phyloP scores from a whole-genome alignment of 2,888 invertebrate genomes.

The Caenorhabditis sp. region DNA sequence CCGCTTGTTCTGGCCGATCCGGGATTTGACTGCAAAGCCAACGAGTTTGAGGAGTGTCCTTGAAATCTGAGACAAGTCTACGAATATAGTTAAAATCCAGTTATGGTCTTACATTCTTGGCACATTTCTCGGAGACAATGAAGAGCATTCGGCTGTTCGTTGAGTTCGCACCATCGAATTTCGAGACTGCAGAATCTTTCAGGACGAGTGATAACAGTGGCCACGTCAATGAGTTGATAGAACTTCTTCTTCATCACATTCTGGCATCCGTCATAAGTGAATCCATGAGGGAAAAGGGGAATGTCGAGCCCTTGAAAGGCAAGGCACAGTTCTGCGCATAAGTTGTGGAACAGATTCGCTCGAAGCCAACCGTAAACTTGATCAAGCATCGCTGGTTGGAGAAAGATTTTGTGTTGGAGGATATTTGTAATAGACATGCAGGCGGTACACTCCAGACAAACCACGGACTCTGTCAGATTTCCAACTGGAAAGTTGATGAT shows the following conservation, averaged over 20 bases:
- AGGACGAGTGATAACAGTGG: constrained; percentile 64
- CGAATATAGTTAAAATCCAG: neutral
- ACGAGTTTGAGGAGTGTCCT: constrained; percentile 63
- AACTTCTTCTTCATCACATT: constrained; percentile 57
- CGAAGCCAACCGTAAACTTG: constrained; percentile 54
- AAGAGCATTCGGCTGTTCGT: constrained; percentile 73
- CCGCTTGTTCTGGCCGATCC: constrained; percentile 64
- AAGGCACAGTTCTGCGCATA: constrained; percentile 69
- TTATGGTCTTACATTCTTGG: constrained; percentile 64
- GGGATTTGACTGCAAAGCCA: constrained; percentile 70
- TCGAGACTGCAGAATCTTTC: constrained; percentile 72
- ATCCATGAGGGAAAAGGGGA: constrained; percentile 65
- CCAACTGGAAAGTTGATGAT: constrained; percentile 47
- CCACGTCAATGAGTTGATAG: constrained; percentile 56
- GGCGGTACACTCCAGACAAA: constrained; percentile 71
- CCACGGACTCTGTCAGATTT: constrained; percentile 64
- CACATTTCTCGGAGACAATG: constrained; percentile 75
- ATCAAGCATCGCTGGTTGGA: constrained; percentile 53
- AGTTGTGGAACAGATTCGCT: constrained; percentile 68
- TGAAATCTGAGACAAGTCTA: constrained; percentile 51
- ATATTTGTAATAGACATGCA: constrained; percentile 73
- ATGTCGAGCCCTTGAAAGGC: constrained; percentile 44
- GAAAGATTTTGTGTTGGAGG: constrained; percentile 66
- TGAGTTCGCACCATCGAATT: constrained; percentile 74
- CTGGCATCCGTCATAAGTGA: constrained; percentile 69